Percentiles rank a stretch among this genome's conserved stretches.
Conservation (phyloP, 2,888 invertebrate species). For the Ernsta delagoae region DNA sequence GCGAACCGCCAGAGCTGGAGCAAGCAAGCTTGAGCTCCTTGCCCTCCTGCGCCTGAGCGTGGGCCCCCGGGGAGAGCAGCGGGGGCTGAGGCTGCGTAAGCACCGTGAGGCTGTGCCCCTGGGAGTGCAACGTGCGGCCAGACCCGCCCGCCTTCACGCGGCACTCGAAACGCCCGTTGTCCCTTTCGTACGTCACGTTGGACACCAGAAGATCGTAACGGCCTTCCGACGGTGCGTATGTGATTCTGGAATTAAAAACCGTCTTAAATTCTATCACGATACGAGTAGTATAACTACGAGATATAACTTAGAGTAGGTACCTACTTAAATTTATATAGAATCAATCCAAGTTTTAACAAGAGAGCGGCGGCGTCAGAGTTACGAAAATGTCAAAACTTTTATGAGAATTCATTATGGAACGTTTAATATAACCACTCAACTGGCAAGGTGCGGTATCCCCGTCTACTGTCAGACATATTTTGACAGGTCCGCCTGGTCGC, state of each 20-base stretch:
- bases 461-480: too few species aligned
- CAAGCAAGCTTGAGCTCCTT: slow-evolving; percentile 90
- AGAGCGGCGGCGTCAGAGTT: not conserved
- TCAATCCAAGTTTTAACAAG: not conserved
- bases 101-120: slow-evolving; percentile 93
- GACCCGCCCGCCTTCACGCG: slow-evolving; percentile 93
- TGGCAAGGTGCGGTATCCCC: too few species aligned
- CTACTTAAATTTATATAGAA: not conserved
- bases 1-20: slow-evolving; percentile 94
- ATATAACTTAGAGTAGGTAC: too few species aligned
- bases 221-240: slow-evolving; percentile 91
- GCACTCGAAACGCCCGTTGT: slow-evolving; percentile 97
- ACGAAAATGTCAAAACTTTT: not conserved
- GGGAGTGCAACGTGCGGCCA: slow-evolving; percentile 92
- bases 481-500: too few species aligned
- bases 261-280: too few species aligned
- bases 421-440: too few species aligned
- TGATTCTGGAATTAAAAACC: slow-evolving; percentile 83
- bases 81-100: slow-evolving; percentile 94
- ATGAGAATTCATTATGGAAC: not conserved
- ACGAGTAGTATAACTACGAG: too few species aligned
- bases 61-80: slow-evolving; percentile 89
- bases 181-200: slow-evolving; percentile 95
- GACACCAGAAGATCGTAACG: slow-evolving; percentile 95
- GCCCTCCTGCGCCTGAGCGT: slow-evolving; percentile 93